Percentiles rank a stretch among this genome's conserved stretches.
Evolutionary conservation across 2,888 invertebrate species (phyloP).

Genomic region (Ferrisia virgata): DNA sequence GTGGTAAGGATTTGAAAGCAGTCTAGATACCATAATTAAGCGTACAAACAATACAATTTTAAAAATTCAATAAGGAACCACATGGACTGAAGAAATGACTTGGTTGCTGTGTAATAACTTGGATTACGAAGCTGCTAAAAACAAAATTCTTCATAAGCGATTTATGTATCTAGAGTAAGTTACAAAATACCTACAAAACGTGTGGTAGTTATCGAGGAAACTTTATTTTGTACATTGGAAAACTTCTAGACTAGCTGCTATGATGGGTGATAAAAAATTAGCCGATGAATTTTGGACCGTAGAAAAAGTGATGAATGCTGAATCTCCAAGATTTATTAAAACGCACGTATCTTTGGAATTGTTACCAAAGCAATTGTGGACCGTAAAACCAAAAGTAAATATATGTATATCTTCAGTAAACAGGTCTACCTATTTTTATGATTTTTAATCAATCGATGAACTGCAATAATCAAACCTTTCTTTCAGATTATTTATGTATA

Average conservation of each 20-base stretch:
- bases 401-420: not conserved
- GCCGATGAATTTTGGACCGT: constrained; percentile 10
- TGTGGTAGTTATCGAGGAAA: not conserved
- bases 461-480: not conserved
- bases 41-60: not conserved
- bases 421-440: too few relatives aligned
- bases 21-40: not conserved
- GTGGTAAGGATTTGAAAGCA: not conserved
- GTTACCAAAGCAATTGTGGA: constrained; percentile 7
- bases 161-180: constrained; percentile 13
- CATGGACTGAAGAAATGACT: constrained; percentile 13
- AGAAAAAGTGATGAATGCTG: not conserved
- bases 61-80: not conserved
- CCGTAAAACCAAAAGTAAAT: not conserved
- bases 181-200: not conserved
- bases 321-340: constrained; percentile 1
- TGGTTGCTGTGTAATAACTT: constrained; percentile 4
- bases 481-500: not conserved
- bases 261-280: not conserved
- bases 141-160: not conserved
- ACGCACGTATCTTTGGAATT: constrained; percentile 8
- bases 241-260: not conserved
- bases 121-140: not conserved
- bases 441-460: not conserved
- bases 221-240: not conserved